Evolutionary conservation across 2,113 vertebrate genomes (phyloP), one percentile per base, ranked within the genome.

Genomic region (Anser brachyrhynchus): DNA sequence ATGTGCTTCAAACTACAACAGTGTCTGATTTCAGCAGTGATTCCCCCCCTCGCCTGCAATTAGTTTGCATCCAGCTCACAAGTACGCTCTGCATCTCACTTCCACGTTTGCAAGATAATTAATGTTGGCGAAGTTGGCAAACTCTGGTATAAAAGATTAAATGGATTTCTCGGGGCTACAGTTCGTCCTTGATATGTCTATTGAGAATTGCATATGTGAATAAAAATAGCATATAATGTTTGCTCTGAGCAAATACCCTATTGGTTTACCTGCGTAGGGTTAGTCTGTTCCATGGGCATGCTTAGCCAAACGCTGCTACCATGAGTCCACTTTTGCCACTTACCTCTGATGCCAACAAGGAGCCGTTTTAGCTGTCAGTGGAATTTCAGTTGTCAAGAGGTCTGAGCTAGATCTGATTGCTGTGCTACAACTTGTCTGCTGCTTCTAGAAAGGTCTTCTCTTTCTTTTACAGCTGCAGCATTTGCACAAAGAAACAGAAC

Each of bases 401-500:
- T 41, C 64, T 9, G 2, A 12, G 61, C 37, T 49, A 67, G 67
- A 22, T 83, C 58, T 22, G 15, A 54, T 2, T 62, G 66, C 84
- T 82, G 58, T 65, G 15, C 64, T 81, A n/a, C 62, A 70, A 35
- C 39, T 83, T 54, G 37, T 69, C 80, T 18, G 7, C 73, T 90
- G 62, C 73, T 83, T 80, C 71, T 80, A 74, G 57, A 77, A 77
- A 74, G 28, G 7, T 77, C 54, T 95, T 73, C 58, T 93, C 91
- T 57, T 97, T 54, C 97, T 97, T 97, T 54, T 94, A 37, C 96
- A 99, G 99, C 75, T 99, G 99, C 97, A 99, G 99, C 95, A 98
- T 99, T 97, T 99, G 99, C 95, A 99, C 97, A 84, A 99, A 99
- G 98, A 99, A 99, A 96, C 99, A 99, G 97, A 99, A 99, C 95